phyloP scores from a whole-genome alignment of 2,888 invertebrate species.

The Entomobrya proxima region DNA sequence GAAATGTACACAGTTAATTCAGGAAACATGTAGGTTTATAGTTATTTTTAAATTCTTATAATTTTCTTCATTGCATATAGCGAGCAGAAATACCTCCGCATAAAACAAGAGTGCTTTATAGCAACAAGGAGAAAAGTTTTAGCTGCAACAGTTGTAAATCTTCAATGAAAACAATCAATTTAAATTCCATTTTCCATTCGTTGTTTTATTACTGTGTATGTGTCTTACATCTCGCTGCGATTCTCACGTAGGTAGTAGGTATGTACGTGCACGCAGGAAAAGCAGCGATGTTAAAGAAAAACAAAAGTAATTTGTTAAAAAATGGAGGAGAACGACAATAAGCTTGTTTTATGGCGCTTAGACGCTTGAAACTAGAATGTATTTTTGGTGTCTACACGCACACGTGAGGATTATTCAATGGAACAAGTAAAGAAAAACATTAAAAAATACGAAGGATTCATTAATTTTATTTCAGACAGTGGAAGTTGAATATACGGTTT shows the following conservation, averaged over 20 bases:
- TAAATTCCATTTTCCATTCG: conserved; percentile 43
- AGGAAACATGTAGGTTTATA: no score
- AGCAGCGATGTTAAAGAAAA: not conserved
- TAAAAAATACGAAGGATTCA: not conserved
- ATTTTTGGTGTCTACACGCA: not conserved
- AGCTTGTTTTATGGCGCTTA: no score
- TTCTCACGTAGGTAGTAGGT: no score
- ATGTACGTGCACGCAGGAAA: not conserved
- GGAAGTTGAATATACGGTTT: not conserved
- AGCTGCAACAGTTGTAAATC: conserved; percentile 52
- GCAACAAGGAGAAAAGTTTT: conserved; percentile 26
- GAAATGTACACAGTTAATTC: no score
- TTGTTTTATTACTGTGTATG: not conserved
- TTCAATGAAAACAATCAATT: conserved; percentile 59
- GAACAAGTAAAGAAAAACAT: conserved; percentile 14
- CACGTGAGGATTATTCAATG: conserved; percentile 16
- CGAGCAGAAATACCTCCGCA: not conserved
- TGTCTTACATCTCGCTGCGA: not conserved
- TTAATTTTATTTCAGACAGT: conserved; percentile 29
- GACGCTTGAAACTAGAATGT: not conserved
- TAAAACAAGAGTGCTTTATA: not conserved
- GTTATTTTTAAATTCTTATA: no score
- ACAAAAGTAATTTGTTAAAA: conserved; percentile 25
- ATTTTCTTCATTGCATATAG: not conserved
- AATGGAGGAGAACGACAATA: no score